phyloP scores from a whole-genome alignment of 2,888 invertebrate species.

The Pardosa pseudoannulata region DNA sequence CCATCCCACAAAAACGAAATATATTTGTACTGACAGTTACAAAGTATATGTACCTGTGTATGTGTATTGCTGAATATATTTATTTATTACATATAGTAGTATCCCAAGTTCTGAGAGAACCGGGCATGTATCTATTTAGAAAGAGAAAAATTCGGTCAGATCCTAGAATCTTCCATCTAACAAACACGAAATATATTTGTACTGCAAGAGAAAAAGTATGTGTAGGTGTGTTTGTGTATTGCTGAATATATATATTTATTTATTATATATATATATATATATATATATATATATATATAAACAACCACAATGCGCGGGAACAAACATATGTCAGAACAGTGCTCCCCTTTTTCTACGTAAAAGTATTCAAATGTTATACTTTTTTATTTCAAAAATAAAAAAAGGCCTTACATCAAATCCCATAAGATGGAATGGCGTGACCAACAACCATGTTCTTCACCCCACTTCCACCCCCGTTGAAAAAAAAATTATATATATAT shows the following conservation, averaged over 20 bases:
- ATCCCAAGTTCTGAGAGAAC: no score
- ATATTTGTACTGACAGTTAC: neutral
- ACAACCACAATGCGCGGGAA: conserved; percentile 27
- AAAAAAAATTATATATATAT: conserved; percentile 7
- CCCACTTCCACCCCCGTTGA: no score
- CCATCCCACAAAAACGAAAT: no score
- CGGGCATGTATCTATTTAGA: neutral
- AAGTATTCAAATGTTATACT: conserved; percentile 64
- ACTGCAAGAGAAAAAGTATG: neutral
- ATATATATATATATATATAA: neutral
- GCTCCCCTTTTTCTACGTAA: conserved; percentile 22
- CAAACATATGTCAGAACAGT: conserved; percentile 47
- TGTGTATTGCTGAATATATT: no score
- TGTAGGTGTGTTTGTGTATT: no score
- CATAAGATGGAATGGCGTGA: conserved; percentile 59
- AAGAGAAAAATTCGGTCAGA: no score
- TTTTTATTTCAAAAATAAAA: conserved; percentile 20
- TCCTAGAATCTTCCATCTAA: no score
- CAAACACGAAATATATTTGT: neutral
- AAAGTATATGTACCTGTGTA: neutral
- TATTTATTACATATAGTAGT: no score
- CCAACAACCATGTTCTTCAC: conserved; percentile 15
- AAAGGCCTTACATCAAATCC: neutral
- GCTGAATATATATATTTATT: no score
- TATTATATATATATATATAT: no score